Conservation (phyloP, 2,888 invertebrate species). For the Drymonia ruficornis region DNA sequence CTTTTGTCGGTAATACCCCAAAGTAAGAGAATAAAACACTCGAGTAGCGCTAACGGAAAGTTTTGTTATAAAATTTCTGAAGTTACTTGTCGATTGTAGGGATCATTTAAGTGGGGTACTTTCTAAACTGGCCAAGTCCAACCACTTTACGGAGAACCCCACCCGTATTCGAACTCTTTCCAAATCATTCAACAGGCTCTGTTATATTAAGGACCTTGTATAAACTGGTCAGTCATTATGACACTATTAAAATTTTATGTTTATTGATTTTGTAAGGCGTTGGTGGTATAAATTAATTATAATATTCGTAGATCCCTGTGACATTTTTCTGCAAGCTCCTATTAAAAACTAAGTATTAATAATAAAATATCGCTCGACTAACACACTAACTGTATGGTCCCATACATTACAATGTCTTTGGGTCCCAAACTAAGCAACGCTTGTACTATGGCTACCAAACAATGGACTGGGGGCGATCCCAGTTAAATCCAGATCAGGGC, state of each 20-base stretch:
- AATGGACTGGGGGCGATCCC: too few relatives aligned
- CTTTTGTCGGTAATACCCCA: constrained; percentile 23
- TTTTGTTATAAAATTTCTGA: constrained; percentile 40
- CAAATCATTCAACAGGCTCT: constrained; percentile 17
- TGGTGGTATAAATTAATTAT: not conserved
- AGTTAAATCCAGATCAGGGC: too few relatives aligned
- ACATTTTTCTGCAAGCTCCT: too few relatives aligned
- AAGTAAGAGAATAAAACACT: constrained; percentile 38
- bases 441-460: too few relatives aligned
- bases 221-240: constrained; percentile 32
- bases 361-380: too few relatives aligned
- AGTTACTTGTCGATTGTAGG: constrained; percentile 32
- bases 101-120: constrained; percentile 15
- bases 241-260: constrained; percentile 37
- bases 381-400: too few relatives aligned
- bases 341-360: too few relatives aligned
- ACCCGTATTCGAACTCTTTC: constrained; percentile 18
- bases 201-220: constrained; percentile 23
- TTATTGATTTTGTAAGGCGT: constrained; percentile 37
- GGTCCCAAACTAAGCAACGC: too few relatives aligned
- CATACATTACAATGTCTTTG: too few relatives aligned
- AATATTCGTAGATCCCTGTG: too few relatives aligned
- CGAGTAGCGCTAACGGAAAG: constrained; percentile 29
- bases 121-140: constrained; percentile 10
- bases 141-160: constrained; percentile 27